Evolutionary conservation across 53 echinoderm and acorn worm genomes (phyloP).

Genomic region (Hippasteria phrygiana): DNA sequence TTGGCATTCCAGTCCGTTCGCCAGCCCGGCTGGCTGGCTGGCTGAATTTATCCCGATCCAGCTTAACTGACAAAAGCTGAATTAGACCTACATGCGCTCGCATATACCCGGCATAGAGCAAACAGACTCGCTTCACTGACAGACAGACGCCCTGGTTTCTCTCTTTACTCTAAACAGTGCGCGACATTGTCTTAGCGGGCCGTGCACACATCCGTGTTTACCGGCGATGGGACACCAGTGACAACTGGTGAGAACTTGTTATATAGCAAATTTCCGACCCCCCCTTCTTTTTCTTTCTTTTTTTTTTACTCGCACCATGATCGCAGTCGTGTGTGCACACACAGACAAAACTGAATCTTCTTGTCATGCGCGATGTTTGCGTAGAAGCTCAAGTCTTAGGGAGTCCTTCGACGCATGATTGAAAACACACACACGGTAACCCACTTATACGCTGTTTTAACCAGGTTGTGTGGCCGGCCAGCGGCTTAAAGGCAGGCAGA

Average conservation of each 20-base stretch:
- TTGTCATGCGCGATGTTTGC: conserved; percentile 39
- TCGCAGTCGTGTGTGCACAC: conserved; percentile 1
- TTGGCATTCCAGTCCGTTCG: conserved; percentile 3
- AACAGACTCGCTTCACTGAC: conserved; percentile 24
- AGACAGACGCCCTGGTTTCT: conserved; percentile 31
- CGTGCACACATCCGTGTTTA: not conserved
- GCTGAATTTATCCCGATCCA: not conserved
- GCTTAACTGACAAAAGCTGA: conserved; percentile 31
- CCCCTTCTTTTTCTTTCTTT: not conserved
- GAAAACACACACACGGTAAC: conserved; percentile 39
- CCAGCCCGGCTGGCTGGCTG: not conserved
- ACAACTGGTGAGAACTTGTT: conserved; percentile 30
- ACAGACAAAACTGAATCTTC: conserved; percentile 30
- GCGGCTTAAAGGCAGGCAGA: not conserved
- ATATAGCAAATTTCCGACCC: not conserved
- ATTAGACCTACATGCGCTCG: conserved; percentile 8
- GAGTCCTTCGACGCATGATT: not conserved
- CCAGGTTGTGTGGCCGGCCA: not conserved
- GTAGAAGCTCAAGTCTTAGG: not conserved
- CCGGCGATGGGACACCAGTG: conserved; percentile 29
- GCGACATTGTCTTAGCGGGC: conserved; percentile 47
- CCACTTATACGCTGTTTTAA: conserved; percentile 25
- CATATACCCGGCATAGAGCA: conserved; percentile 9
- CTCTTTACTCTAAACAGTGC: not conserved
- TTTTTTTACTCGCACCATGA: not conserved